These are phyloP conservation scores for Anneissia japonica DNA, from an alignment of 35 echinoderm and acorn worm genomes.

Conservation along the genomic window DNA sequence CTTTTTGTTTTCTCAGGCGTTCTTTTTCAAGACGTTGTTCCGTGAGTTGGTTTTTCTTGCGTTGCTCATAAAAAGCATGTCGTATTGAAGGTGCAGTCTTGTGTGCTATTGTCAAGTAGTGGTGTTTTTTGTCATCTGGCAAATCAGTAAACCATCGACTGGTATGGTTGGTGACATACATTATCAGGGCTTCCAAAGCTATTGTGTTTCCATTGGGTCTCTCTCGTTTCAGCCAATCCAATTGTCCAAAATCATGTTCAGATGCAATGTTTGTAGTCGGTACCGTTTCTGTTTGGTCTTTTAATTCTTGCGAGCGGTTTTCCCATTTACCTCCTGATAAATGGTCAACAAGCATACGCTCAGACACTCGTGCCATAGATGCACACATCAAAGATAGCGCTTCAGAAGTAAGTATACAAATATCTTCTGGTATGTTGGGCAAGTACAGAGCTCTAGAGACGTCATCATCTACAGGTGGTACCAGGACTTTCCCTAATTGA, in stretches of 20 bases:
- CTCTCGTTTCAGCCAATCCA: background rate
- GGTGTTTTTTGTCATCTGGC: slow-evolving; percentile 24
- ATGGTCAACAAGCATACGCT: slow-evolving; percentile 24
- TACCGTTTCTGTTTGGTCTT: slow-evolving; percentile 4
- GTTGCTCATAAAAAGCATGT: slow-evolving; percentile 31
- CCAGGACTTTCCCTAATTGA: slow-evolving; percentile 11
- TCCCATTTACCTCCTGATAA: slow-evolving; percentile 18
- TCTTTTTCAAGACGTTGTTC: slow-evolving; percentile 32
- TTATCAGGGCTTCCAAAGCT: slow-evolving; percentile 25
- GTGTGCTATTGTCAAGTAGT: slow-evolving; percentile 18
- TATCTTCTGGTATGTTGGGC: background rate
- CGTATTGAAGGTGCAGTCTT: slow-evolving; percentile 26
- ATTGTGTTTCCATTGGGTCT: slow-evolving; percentile 37
- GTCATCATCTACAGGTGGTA: slow-evolving; percentile 20
- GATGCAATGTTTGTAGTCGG: slow-evolving; percentile 32
- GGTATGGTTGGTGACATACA: slow-evolving; percentile 48
- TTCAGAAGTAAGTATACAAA: slow-evolving; percentile 16
- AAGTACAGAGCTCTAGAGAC: slow-evolving; percentile 2
- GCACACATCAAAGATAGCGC: slow-evolving; percentile 31
- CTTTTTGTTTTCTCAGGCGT: slow-evolving; percentile 15
- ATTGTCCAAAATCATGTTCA: slow-evolving; percentile 43
- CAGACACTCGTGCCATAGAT: slow-evolving; percentile 15
- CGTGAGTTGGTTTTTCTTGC: slow-evolving; percentile 11
- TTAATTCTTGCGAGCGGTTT: slow-evolving; percentile 9
- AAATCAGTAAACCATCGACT: slow-evolving; percentile 18